These are phyloP conservation scores for Lanius collurio DNA, from an alignment of 2,113 vertebrate genomes.

Conservation along the genomic window DNA sequence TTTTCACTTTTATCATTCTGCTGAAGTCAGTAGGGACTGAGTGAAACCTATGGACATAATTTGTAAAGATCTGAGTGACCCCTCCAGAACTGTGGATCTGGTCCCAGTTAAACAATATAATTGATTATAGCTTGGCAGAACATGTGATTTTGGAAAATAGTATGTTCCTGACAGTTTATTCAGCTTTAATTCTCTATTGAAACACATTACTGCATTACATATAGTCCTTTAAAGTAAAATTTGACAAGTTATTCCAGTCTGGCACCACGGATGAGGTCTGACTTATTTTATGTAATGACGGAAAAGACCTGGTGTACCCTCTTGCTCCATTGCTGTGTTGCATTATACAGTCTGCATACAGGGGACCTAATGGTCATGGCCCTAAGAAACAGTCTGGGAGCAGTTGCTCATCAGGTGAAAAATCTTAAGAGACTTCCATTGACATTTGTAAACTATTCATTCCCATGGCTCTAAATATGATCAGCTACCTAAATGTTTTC, in stretches of 20 bases:
- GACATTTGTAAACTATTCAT: not conserved
- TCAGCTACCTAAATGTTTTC: not conserved
- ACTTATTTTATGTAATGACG: not conserved
- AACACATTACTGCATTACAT: not conserved
- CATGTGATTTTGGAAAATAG: not conserved
- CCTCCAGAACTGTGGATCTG: not conserved
- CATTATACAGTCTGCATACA: not conserved
- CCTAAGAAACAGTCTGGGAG: not conserved
- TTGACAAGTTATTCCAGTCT: not conserved
- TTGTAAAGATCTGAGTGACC: not conserved
- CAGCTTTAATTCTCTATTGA: not conserved
- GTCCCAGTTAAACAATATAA: not conserved
- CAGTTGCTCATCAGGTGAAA: not conserved
- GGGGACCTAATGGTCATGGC: not conserved
- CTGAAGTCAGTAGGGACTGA: not conserved
- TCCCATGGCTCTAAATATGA: not conserved
- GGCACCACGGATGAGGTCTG: not conserved
- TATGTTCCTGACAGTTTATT: not conserved
- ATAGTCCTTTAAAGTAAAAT: not conserved
- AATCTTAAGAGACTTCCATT: not conserved
- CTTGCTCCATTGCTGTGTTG: not conserved
- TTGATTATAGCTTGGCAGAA: not conserved
- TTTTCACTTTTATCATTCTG: not conserved
- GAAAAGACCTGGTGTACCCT: not conserved
- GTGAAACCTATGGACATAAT: not conserved